Evolutionary conservation across 1,140 invertebrate species (phyloP).

Genomic region (Apis laboriosa): DNA sequence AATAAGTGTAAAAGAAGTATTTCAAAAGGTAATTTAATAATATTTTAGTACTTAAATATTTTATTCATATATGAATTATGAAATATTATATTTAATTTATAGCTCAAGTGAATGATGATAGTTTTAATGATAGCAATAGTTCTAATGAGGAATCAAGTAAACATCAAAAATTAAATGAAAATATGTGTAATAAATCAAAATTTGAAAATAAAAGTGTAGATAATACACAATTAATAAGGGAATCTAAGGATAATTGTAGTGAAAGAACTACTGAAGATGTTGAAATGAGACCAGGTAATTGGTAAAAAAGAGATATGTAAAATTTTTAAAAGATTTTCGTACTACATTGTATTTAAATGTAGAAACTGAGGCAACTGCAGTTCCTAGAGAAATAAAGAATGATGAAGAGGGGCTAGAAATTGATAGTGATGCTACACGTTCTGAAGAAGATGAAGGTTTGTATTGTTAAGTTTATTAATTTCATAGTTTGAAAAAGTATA

Average conservation of each 20-base stretch:
- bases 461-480: background rate
- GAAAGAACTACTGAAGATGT: conserved; percentile 12
- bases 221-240: conserved; percentile 17
- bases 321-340: background rate
- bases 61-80: background rate
- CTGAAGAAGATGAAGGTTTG: conserved; percentile 32
- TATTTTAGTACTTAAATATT: background rate
- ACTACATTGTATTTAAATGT: background rate
- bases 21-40: conserved; percentile 34
- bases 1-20: conserved; percentile 48
- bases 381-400: background rate
- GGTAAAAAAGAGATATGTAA: background rate
- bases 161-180: conserved; percentile 68
- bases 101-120: conserved; percentile 71
- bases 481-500: background rate
- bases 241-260: conserved; percentile 18
- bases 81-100: conserved; percentile 1
- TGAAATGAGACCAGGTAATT: conserved; percentile 29
- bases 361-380: conserved; percentile 17
- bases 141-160: conserved; percentile 72
- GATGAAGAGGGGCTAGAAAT: conserved; percentile 18
- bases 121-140: conserved; percentile 74
- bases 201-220: conserved; percentile 15
- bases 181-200: conserved; percentile 1
- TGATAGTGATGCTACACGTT: conserved; percentile 21